Evolutionary conservation across 2,888 invertebrate species (phyloP).

Genomic region (Diarsia brunnea): DNA sequence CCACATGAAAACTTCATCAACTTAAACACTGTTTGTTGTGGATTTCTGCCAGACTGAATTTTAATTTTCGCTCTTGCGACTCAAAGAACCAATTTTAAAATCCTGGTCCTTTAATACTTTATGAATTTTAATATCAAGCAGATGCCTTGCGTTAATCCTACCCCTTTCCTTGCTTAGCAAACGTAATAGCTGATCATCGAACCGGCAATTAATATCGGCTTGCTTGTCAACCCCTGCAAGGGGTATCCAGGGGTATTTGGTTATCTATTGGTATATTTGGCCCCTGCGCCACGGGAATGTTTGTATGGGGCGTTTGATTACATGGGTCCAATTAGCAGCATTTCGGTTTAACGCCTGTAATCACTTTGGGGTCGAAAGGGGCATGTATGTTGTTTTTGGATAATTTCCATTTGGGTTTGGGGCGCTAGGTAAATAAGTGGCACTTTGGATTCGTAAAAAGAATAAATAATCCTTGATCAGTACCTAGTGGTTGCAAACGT

Average conservation of each 20-base stretch:
- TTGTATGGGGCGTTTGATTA: conserved; percentile 53
- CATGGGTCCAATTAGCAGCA: conserved; percentile 52
- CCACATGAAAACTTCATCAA: background rate
- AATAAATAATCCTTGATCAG: background rate
- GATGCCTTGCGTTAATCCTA: conserved; percentile 23
- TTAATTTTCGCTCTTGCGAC: conserved; percentile 1
- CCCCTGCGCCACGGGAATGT: conserved; percentile 31
- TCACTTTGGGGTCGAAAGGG: conserved; percentile 38
- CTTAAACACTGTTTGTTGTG: background rate
- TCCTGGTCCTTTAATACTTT: conserved; percentile 24
- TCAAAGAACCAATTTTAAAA: conserved; percentile 24
- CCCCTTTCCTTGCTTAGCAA: conserved; percentile 27
- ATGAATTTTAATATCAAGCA: conserved; percentile 31
- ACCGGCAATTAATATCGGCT: conserved; percentile 48
- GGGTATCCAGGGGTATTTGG: conserved; percentile 5
- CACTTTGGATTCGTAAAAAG: background rate
- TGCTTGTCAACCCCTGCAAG: conserved; percentile 31
- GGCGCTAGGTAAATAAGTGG: conserved; percentile 14
- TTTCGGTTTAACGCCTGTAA: conserved; percentile 50
- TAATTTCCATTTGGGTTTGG: conserved; percentile 36
- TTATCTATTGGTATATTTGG: conserved; percentile 25
- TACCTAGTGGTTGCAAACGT: background rate
- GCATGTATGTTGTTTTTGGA: conserved; percentile 49
- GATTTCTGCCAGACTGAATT: background rate
- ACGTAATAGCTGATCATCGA: conserved; percentile 43